These are phyloP conservation scores for Labeo catla DNA, from an alignment of 2,113 vertebrate species.

Conservation along the genomic window DNA sequence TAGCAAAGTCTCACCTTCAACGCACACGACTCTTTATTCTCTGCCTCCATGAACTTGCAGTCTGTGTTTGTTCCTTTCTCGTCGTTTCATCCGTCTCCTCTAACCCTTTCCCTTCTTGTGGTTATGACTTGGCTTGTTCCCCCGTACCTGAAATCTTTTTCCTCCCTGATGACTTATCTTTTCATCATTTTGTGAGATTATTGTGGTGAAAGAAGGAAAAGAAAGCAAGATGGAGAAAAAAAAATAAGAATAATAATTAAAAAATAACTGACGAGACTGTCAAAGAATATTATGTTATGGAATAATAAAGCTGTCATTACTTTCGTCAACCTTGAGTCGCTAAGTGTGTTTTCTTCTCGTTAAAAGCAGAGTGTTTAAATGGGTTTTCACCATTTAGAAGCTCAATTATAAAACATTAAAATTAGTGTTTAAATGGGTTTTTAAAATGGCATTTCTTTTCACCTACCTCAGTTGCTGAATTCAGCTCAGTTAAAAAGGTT, in stretches of 20 bases:
- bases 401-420: neutral
- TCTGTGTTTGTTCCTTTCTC: slow-evolving; percentile 53
- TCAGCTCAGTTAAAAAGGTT: neutral
- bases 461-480: neutral
- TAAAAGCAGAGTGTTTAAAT: neutral
- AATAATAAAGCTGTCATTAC: slow-evolving; percentile 66
- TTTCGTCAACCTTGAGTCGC: slow-evolving; percentile 19
- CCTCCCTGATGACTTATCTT: slow-evolving; percentile 9
- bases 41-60: neutral
- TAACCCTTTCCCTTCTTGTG: slow-evolving; percentile 21
- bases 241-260: slow-evolving; percentile 5
- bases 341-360: neutral
- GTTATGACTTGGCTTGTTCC: slow-evolving; percentile 53
- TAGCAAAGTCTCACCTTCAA: slow-evolving; percentile 50
- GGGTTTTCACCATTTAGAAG: neutral
- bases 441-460: neutral
- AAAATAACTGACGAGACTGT: slow-evolving; percentile 58
- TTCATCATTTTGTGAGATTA: slow-evolving; percentile 65
- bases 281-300: slow-evolving; percentile 67
- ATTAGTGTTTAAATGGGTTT: neutral
- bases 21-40: slow-evolving; percentile 42
- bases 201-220: slow-evolving; percentile 63
- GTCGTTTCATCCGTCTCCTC: slow-evolving; percentile 43
- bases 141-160: slow-evolving; percentile 55
- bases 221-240: slow-evolving; percentile 33